Base-by-base conservation (phyloP, 2,797 vertebrate genomes). In the Micrastur ruficollis region DNA sequence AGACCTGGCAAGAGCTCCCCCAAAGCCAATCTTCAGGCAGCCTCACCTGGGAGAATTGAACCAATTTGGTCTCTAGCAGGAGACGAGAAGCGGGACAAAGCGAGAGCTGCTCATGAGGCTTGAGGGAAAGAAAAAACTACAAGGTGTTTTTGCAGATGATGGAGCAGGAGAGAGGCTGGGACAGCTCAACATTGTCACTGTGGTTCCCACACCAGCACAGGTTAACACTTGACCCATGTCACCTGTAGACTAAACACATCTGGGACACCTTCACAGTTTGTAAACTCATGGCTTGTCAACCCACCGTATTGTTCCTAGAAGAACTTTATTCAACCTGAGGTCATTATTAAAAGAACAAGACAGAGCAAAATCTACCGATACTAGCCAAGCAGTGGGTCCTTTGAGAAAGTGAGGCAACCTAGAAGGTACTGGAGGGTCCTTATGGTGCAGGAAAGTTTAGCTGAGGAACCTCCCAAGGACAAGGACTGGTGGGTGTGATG, bases 311-410 rank as follows among this genome's bases (percentile, higher is more conserved):
- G 15, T 44, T 84, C 74, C 84, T 44, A 40, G 32, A 58, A 81
- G 1, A 58, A 27, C 72, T 49, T 72, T 66, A 16, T 86, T 83
- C 25, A 42, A 20, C 20, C 36, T 68, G 29, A 68, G 8, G 9
- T 2, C 5, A 2, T 27, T 73, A 44, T 61, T 61, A 68, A 53
- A 90, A 58, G 62, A 89, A 75, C 2, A 70, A 68, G 12, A 46
- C 26, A 70, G 29, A 55, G 22, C 0, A 85, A 89, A 94, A 55
- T 26, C 62, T 76, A 29, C 31, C 6, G 11, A 2, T 20, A 65
- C 26, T 65, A 62, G 58, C 2, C 2, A 75, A 68, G 12, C 9
- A 83, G 31, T 0, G 0, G 10, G 27, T 44, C 18, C 22, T 76
- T 70, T 70, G 59, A 32, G 55, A 88, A 86, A 38, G 9, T 22